Evolutionary conservation across 92 coral and sea anemone species (phyloP), one percentile per base, ranked within the genome.

Genomic region (Umimayanthus chanpuru): DNA sequence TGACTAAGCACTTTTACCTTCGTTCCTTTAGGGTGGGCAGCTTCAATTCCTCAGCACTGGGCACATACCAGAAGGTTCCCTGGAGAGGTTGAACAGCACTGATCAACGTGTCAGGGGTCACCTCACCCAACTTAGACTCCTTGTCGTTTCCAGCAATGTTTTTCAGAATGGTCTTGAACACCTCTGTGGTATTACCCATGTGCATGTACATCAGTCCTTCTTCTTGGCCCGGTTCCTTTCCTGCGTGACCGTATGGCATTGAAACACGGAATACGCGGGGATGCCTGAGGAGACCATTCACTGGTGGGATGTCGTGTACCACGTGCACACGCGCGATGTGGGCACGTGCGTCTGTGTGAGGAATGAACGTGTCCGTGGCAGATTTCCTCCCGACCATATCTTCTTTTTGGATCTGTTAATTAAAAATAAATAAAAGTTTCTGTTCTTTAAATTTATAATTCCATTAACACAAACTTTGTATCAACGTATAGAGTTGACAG

Each of bases 51-150:
- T 93, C 95, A 23, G 95, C 98, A 80, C 95, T 93, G 5, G 98
- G 98, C 15, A 94, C 92, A 25, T 94, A 94, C 95, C 95, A 94
- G 82, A 81, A 94, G 32, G 94, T 89, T 29, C 97, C 97, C 49
- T 91, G 88, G 0, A 91, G 73, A 4, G 97, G 95, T 74, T 91
- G 91, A 3, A 94, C 97, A 28, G 92, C 87, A 53, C 93, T 94
- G 32, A 94, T 41, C 89, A 94, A 83, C 77, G 61, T 79, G 58
- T 94, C 98, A 43, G 80, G 79, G 1, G 95, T 91, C 26, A 91
- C 95, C 25, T 94, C 98, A 1, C 98, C 98, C 38, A 75, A 66
- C 36, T 76, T 81, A 10, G 93, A 76, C 6, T 86, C 73, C 26
- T 91, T 79, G 77, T 91, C 90, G 29, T 85, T 85, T 11, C 98